Conservation (phyloP, 2,113 vertebrate genomes). For the Xenopus tropicalis region DNA sequence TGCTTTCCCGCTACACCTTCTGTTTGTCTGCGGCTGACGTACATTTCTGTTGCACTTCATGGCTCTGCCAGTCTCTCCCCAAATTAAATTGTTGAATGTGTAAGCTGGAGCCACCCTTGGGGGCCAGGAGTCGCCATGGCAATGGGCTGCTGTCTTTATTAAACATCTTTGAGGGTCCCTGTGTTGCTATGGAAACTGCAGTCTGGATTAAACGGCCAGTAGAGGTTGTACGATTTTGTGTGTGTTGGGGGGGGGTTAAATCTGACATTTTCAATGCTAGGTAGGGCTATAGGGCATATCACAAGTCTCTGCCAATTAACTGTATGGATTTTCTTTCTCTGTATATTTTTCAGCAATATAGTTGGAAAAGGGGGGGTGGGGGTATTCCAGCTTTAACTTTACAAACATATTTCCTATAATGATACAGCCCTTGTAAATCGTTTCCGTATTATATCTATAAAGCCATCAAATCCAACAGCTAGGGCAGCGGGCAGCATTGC, state of each 20-base stretch:
- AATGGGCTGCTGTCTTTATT: constrained; percentile 59
- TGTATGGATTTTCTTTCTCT: too few species aligned
- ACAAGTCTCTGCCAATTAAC: too few species aligned
- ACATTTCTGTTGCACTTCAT: not conserved
- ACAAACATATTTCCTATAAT: too few species aligned
- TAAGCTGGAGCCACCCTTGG: constrained; percentile 48
- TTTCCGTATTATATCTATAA: too few species aligned
- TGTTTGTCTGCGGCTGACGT: not conserved
- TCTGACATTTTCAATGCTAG: constrained; percentile 13
- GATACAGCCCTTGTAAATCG: too few species aligned
- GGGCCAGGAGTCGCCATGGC: constrained; percentile 54
- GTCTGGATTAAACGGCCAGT: constrained; percentile 57
- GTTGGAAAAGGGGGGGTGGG: too few species aligned
- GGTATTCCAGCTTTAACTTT: too few species aligned
- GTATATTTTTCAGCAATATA: too few species aligned
- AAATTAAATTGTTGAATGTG: constrained; percentile 47
- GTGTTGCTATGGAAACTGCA: constrained; percentile 58
- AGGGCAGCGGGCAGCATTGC: constrained; percentile 24
- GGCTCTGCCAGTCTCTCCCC: constrained; percentile 35
- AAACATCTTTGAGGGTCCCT: constrained; percentile 59
- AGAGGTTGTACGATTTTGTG: not conserved
- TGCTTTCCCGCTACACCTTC: too few species aligned
- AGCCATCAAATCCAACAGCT: not conserved
- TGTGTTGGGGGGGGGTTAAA: constrained; percentile 14
- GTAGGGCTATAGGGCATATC: not conserved